Evolutionary conservation across 2,888 invertebrate genomes (phyloP).

Genomic region (Boloria euphrosyne): DNA sequence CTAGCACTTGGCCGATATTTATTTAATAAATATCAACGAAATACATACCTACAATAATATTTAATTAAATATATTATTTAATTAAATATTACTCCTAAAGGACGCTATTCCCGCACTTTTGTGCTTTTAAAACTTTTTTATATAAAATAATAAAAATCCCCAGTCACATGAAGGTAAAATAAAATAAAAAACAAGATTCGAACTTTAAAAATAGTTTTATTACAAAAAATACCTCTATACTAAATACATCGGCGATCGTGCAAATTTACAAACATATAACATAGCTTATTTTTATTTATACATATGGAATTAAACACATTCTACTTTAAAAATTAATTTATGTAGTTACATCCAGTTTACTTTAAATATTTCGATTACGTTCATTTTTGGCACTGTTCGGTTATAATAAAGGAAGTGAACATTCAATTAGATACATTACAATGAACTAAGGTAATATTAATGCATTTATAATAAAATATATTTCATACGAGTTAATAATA

Average conservation of each 20-base stretch:
- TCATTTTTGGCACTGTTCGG: slow-evolving; percentile 6
- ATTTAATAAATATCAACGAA: no score
- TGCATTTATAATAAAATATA: not conserved
- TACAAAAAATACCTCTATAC: slow-evolving; percentile 62
- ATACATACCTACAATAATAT: no score
- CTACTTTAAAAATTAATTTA: not conserved
- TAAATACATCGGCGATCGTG: slow-evolving; percentile 38
- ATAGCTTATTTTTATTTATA: slow-evolving; percentile 4
- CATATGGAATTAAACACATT: not conserved
- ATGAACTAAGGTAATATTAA: not conserved
- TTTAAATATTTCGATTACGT: not conserved
- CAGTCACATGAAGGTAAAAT: not conserved
- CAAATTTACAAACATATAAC: slow-evolving; percentile 27
- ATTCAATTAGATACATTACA: not conserved
- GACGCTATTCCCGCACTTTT: no score
- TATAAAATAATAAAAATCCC: no score
- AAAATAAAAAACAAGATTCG: slow-evolving; percentile 37
- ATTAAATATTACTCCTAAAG: no score
- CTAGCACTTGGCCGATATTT: no score
- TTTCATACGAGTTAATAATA: not conserved
- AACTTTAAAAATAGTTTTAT: slow-evolving; percentile 57
- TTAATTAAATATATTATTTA: no score
- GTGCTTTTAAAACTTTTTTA: no score
- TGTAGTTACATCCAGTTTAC: not conserved
- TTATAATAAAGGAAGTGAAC: not conserved